phyloP scores from a whole-genome alignment of 2,888 invertebrate genomes.

The Argyra leucocephala region DNA sequence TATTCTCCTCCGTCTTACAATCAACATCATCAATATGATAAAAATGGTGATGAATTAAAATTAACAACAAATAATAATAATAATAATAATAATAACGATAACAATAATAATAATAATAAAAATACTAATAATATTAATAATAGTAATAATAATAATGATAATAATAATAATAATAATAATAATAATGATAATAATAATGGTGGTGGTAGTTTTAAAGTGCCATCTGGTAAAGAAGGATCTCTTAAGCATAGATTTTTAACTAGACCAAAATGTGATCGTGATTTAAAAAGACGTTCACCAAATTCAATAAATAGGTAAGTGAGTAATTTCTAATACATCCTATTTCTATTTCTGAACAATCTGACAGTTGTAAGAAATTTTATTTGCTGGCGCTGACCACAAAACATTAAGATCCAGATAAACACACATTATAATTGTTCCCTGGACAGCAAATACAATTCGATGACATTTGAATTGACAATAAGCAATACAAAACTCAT shows the following conservation, averaged over 20 bases:
- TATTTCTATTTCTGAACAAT: no score
- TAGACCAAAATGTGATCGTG: constrained; percentile 38
- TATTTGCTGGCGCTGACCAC: no score
- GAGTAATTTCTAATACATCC: not conserved
- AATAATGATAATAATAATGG: not conserved
- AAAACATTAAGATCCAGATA: no score
- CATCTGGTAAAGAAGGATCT: constrained; percentile 53
- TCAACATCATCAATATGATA: not conserved
- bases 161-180: not conserved
- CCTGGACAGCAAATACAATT: no score
- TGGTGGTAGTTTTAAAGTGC: constrained; percentile 39
- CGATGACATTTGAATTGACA: no score
- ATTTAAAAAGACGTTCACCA: not conserved
- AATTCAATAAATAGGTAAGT: not conserved
- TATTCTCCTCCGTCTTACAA: not conserved
- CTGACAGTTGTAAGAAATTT: not conserved
- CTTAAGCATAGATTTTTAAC: constrained; percentile 53
- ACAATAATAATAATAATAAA: constrained; percentile 22
- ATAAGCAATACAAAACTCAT: no score
- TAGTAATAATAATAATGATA: constrained; percentile 15
- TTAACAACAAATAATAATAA: not conserved
- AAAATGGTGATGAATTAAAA: not conserved
- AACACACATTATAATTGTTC: no score
- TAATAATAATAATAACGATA: not conserved
- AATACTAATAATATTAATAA: no score